These are phyloP conservation scores for Fabriciana adippe DNA, from an alignment of 2,888 invertebrate species.

Conservation along the genomic window DNA sequence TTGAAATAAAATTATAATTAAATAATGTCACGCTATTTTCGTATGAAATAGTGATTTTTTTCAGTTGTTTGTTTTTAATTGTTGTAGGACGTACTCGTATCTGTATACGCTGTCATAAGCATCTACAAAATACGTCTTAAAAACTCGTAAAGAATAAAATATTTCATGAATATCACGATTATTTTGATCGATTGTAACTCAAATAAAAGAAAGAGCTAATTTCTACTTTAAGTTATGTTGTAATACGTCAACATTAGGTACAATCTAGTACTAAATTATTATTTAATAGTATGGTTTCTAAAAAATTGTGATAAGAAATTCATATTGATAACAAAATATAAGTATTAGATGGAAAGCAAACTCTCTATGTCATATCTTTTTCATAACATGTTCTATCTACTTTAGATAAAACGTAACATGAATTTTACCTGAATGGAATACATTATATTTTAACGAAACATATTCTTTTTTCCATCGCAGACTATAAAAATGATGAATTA, in stretches of 20 bases:
- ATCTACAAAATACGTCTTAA: too few relatives aligned
- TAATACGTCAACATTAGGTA: slow-evolving; percentile 7
- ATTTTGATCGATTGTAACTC: slow-evolving; percentile 13
- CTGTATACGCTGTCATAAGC: not conserved
- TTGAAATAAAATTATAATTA: too few relatives aligned
- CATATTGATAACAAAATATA: slow-evolving; percentile 3
- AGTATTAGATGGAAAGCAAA: slow-evolving; percentile 5
- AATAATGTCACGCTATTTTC: too few relatives aligned
- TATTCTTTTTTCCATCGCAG: too few relatives aligned
- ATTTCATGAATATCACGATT: slow-evolving; percentile 8
- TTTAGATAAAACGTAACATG: too few relatives aligned
- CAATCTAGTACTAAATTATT: slow-evolving; percentile 3
- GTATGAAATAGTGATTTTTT: too few relatives aligned
- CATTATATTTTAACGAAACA: too few relatives aligned
- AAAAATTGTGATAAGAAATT: slow-evolving; percentile 4
- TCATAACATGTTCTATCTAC: not conserved
- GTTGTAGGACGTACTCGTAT: too few relatives aligned
- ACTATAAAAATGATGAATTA: too few relatives aligned
- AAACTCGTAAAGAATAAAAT: too few relatives aligned
- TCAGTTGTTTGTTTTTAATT: too few relatives aligned
- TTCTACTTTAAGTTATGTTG: slow-evolving; percentile 14
- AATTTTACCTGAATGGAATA: too few relatives aligned
- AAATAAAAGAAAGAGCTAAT: slow-evolving; percentile 12
- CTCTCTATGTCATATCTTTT: not conserved
- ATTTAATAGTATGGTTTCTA: slow-evolving; percentile 5